These are phyloP conservation scores for Yponomeuta cagnagella DNA, from an alignment of 2,888 invertebrate genomes.

Conservation along the genomic window DNA sequence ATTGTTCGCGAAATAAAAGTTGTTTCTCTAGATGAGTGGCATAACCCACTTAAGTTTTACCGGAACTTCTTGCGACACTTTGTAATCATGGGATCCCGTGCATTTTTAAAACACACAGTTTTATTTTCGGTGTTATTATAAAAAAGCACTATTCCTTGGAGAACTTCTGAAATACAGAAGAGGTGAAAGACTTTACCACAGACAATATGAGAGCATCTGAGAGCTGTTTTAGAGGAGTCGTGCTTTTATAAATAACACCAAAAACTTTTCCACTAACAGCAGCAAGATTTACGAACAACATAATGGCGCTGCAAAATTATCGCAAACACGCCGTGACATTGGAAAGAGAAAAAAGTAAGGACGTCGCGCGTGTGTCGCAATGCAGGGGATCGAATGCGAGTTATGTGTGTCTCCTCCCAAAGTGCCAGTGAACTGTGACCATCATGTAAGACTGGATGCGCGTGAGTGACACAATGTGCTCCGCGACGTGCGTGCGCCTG, in stretches of 20 bases:
- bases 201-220: too few relatives aligned
- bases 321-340: background rate
- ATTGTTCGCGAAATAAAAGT: too few relatives aligned
- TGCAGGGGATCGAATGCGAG: background rate
- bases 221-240: background rate
- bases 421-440: conserved; percentile 10
- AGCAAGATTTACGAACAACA: conserved; percentile 3
- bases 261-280: background rate
- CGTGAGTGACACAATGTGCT: conserved; percentile 46
- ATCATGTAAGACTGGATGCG: conserved; percentile 35
- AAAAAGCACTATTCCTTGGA: too few relatives aligned
- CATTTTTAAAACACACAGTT: too few relatives aligned
- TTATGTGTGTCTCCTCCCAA: background rate
- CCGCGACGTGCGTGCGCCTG: conserved; percentile 60
- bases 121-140: too few relatives aligned
- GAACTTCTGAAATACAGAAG: too few relatives aligned
- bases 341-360: conserved; percentile 1
- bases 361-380: background rate
- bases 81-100: too few relatives aligned
- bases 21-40: too few relatives aligned
- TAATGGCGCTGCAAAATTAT: conserved; percentile 6
- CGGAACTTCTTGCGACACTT: too few relatives aligned
- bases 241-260: background rate
- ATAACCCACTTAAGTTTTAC: too few relatives aligned
- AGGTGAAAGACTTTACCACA: too few relatives aligned